A percentile compares a stretch with the other conserved stretches of the same genome.
These are phyloP conservation scores for Harpagifer antarcticus DNA, from an alignment of 2,797 vertebrate genomes.

Conservation along the genomic window DNA sequence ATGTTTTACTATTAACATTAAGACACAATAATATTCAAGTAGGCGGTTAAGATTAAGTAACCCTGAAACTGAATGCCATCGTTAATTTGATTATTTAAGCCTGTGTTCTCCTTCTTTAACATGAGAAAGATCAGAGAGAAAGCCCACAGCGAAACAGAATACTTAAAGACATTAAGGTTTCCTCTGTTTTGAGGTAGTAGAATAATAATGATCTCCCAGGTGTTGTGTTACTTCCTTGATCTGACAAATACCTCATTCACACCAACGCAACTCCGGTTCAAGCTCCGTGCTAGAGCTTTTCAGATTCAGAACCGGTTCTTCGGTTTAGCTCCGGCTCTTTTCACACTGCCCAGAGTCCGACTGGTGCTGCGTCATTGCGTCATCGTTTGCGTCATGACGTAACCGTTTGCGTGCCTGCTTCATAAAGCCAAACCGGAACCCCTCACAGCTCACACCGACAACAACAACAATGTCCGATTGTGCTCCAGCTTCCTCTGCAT, in stretches of 20 bases:
- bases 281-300: too few relatives aligned
- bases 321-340: too few relatives aligned
- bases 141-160: not conserved
- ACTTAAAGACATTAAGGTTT: constrained; percentile 10
- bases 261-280: too few relatives aligned
- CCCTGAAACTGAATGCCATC: not conserved
- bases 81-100: not conserved
- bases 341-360: too few relatives aligned
- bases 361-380: too few relatives aligned
- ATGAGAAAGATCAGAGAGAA: not conserved
- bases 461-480: too few relatives aligned
- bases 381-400: too few relatives aligned
- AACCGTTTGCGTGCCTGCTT: too few relatives aligned
- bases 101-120: not conserved
- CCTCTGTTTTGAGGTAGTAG: constrained; percentile 11
- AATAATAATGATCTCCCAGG: constrained; percentile 8
- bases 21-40: not conserved
- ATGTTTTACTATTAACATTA: not conserved
- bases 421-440: too few relatives aligned
- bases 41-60: not conserved
- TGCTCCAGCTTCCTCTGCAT: too few relatives aligned
- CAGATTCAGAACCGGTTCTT: too few relatives aligned
- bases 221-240: constrained; percentile 51
- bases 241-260: constrained; percentile 4
- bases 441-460: too few relatives aligned